phyloP scores from a whole-genome alignment of 2,113 vertebrate genomes.

The Anolis carolinensis region DNA sequence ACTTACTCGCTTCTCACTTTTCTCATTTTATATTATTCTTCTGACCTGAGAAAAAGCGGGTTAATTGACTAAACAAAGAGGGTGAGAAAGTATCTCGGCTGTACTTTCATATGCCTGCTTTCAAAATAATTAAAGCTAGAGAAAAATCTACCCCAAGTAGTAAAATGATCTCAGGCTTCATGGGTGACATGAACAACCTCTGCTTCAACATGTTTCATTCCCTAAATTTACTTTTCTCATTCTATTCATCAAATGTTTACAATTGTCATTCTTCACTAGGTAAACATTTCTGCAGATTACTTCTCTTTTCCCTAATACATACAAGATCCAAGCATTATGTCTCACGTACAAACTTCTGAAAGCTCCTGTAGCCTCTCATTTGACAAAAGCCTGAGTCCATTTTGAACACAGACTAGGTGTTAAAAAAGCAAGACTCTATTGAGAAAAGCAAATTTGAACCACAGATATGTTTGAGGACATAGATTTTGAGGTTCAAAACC shows the following conservation, averaged over 20 bases:
- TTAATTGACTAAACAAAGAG: conserved; percentile 24
- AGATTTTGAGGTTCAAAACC: no score
- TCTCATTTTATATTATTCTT: conserved; percentile 37
- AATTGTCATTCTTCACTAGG: background rate
- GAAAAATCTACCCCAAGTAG: background rate
- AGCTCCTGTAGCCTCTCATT: background rate
- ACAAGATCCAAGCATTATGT: background rate
- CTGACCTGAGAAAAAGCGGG: conserved; percentile 18
- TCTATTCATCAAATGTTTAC: background rate
- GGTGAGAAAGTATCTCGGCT: conserved; percentile 32
- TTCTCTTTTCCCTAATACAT: background rate
- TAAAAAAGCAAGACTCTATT: no score
- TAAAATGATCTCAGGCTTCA: background rate
- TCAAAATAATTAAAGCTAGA: conserved; percentile 27
- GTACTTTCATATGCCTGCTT: background rate
- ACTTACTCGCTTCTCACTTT: conserved; percentile 28
- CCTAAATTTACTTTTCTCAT: conserved; percentile 3
- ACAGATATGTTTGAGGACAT: no score
- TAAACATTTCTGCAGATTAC: background rate
- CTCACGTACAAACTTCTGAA: background rate
- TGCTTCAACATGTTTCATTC: background rate
- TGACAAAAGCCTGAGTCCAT: background rate
- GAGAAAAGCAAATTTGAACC: no score
- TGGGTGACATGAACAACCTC: background rate
- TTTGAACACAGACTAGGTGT: background rate